These are phyloP conservation scores for Pseudomyrmex gracilis DNA, from an alignment of 1,140 invertebrate species.

Conservation along the genomic window DNA sequence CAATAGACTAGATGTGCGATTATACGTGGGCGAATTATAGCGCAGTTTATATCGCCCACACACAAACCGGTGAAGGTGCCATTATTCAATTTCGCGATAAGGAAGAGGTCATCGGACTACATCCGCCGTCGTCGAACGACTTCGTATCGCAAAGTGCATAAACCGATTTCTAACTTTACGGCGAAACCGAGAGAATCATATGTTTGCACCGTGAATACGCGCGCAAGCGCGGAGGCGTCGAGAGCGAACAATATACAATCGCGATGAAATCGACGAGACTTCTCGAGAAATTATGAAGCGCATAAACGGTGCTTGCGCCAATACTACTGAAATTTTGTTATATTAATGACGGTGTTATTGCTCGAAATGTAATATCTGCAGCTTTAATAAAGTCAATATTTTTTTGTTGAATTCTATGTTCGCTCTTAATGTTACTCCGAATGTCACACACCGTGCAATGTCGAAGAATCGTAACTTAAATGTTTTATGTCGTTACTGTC, in stretches of 20 bases:
- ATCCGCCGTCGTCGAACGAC: conserved; percentile 35
- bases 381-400: conserved; percentile 7
- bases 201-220: background rate
- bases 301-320: conserved; percentile 12
- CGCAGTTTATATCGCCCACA: conserved; percentile 77
- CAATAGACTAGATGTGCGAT: conserved; percentile 15
- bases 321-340: background rate
- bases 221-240: conserved; percentile 12
- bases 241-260: background rate
- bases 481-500: conserved; percentile 47
- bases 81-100: conserved; percentile 77
- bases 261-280: conserved; percentile 44
- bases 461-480: conserved; percentile 44
- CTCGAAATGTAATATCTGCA: background rate
- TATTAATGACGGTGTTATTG: background rate
- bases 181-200: background rate
- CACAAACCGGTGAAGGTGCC: conserved; percentile 71
- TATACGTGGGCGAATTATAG: conserved; percentile 78
- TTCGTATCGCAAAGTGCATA: conserved; percentile 26
- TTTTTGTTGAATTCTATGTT: background rate
- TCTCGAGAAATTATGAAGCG: conserved; percentile 32
- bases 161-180: conserved; percentile 24
- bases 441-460: conserved; percentile 6
- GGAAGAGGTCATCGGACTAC: conserved; percentile 71
- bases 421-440: conserved; percentile 10